A percentile compares a stretch with the other conserved stretches of the same genome.
These are phyloP conservation scores for Trachelus stipa DNA, from an alignment of 2,888 invertebrate genomes.

Conservation along the genomic window DNA sequence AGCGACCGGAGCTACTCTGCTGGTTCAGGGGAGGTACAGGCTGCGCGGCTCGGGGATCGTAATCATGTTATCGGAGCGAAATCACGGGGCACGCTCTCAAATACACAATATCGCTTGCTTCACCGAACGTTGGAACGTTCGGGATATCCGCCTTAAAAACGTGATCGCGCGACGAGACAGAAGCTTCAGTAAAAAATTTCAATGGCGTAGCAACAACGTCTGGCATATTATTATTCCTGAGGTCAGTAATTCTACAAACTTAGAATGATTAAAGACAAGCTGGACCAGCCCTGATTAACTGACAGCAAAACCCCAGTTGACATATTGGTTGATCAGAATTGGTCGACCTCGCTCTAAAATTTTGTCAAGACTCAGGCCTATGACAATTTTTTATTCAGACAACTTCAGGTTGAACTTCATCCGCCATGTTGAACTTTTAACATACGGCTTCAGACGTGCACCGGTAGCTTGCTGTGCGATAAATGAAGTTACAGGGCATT, in stretches of 20 bases:
- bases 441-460: background rate
- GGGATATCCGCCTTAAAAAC: background rate
- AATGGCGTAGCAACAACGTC: background rate
- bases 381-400: background rate
- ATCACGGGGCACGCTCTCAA: slow-evolving; percentile 61
- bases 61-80: slow-evolving; percentile 62
- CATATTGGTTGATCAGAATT: no score
- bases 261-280: background rate
- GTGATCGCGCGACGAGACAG: background rate
- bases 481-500: slow-evolving; percentile 45
- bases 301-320: no score
- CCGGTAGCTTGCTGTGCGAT: background rate
- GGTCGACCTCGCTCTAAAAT: background rate
- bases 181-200: background rate
- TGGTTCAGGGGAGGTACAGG: slow-evolving; percentile 16
- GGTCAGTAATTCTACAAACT: background rate
- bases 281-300: background rate
- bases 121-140: slow-evolving; percentile 7
- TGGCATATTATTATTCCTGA: background rate
- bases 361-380: background rate
- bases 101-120: slow-evolving; percentile 51
- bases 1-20: slow-evolving; percentile 57
- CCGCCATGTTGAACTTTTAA: background rate
- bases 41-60: slow-evolving; percentile 37
- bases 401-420: background rate